These are phyloP conservation scores for Morelia viridis DNA, from an alignment of 2,797 vertebrate genomes.

Conservation along the genomic window DNA sequence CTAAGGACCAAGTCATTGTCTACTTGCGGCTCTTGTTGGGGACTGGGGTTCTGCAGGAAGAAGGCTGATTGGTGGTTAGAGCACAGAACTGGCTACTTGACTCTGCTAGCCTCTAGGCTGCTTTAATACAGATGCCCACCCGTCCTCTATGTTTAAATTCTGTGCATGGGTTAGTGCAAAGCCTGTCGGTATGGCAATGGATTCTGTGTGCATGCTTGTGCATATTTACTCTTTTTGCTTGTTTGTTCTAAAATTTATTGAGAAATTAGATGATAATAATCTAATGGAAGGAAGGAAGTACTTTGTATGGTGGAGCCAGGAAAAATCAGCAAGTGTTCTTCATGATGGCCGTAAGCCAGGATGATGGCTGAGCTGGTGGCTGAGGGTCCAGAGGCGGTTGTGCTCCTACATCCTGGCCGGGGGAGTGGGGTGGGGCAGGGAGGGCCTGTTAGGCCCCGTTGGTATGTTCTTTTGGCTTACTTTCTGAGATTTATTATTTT, in stretches of 20 bases:
- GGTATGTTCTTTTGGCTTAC: neutral
- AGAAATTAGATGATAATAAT: neutral
- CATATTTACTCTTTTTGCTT: neutral
- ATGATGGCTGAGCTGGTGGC: no score
- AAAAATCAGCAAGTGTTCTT: neutral
- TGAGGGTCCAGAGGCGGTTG: neutral
- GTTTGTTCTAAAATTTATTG: neutral
- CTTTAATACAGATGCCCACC: neutral
- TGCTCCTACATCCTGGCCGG: neutral
- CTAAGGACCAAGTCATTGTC: neutral
- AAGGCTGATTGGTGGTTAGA: neutral
- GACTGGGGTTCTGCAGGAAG: neutral
- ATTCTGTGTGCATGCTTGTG: no score
- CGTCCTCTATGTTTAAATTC: neutral
- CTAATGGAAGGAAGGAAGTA: neutral
- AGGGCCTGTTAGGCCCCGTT: neutral
- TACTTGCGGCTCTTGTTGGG: neutral
- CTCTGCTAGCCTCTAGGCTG: neutral
- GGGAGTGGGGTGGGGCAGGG: no score
- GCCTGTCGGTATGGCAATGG: neutral
- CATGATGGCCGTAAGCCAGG: neutral
- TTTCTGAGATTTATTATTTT: neutral
- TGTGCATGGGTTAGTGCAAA: no score
- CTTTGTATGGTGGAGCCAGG: neutral
- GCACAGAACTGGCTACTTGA: neutral